Base-by-base conservation (phyloP, 2,888 invertebrate species). In the Phortica okadai region DNA sequence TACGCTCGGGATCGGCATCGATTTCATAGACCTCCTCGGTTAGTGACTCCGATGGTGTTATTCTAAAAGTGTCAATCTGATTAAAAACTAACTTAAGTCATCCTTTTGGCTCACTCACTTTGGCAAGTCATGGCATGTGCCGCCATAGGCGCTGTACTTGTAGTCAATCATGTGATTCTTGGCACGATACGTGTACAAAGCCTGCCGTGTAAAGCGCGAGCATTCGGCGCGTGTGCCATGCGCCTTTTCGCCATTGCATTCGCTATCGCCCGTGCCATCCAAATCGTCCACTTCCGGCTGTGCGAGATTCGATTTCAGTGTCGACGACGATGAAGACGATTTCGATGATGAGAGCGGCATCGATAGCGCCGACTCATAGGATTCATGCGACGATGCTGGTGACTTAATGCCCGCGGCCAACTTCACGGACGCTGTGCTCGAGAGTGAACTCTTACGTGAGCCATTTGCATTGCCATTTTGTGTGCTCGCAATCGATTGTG, bases 121-220 rank as follows among this genome's bases (percentile, higher is more conserved):
- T 79, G 97, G 97, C 85, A 98, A 93, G 90, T 97, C 96, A 83
- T 95, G 94, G 91, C 97, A 98, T 82, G 95, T 95, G 76, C 97
- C 97, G 16, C 97, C 95, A 90, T 98, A 99, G 69, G 94, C 94
- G 88, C 94, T 95, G 90, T 98, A 98, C 91, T 98, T 98, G 91
- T 96, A 98, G 90, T 97, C 95, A 79, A 99, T 95, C 80, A 97
- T 93, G 92, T 96, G 96, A 95, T 97, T 97, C 89, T 96, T 96
- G 77, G 96, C 95, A 5, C 96, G 95, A 91, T 98, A 98, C 83
- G 96, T 94, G 84, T 94, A 93, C 62, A 94, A 88, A 0, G 94
- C 93, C 84, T 94, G 94, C 21, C 94, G 91, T 1, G 94, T 94
- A 81, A 94, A 92, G 78, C 94, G 89, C 0, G 93, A 93, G 77